Evolutionary conservation across 2,113 vertebrate species (phyloP), one percentile per base, ranked within the genome.

Genomic region (Chionodraco myersi): DNA sequence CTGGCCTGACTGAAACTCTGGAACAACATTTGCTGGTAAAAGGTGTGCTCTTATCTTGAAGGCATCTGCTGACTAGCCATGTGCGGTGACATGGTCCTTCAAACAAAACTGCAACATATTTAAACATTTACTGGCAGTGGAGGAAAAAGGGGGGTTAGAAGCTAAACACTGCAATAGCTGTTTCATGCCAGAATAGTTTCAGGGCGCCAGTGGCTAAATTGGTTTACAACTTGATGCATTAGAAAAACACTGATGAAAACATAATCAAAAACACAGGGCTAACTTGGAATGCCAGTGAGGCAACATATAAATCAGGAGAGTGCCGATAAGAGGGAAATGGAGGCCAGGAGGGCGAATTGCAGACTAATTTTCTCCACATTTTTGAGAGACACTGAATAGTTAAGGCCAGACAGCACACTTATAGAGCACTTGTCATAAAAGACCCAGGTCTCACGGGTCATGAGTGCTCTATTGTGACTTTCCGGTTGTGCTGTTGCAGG

Each of bases 191-290:
- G 92, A 91, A 89, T 88, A 92, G 90, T 91, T 93, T 83, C 47
- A 78, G 85, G 94, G 93, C 92, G 93, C 94, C 94, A 93, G 87
- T 61, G 72, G 84, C 89, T 88, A 93, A 93, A 94, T 94, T 90
- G 89, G 89, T 94, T 94, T 90, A 91, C 91, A 93, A 92, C 85
- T 91, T 89, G 72, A 92, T 90, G 89, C 80, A 87, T 92, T 91
- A 89, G 84, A 89, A 90, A 93, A 92, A 89, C 84, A 89, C 84
- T 82, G 84, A 93, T 86, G 89, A 92, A 92, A 91, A 92, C 89
- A 86, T 90, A 92, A 93, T 93, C 87, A 90, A 81, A 92, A 91
- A 85, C 90, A 92, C 77, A 63, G 82, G 84, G 70, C 71, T 82
- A 85, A 85, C 72, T 69, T 79, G 2, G 66, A 80, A 70, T 77